phyloP scores from a whole-genome alignment of 2,113 vertebrate genomes.

The Halcyon malimbica region DNA sequence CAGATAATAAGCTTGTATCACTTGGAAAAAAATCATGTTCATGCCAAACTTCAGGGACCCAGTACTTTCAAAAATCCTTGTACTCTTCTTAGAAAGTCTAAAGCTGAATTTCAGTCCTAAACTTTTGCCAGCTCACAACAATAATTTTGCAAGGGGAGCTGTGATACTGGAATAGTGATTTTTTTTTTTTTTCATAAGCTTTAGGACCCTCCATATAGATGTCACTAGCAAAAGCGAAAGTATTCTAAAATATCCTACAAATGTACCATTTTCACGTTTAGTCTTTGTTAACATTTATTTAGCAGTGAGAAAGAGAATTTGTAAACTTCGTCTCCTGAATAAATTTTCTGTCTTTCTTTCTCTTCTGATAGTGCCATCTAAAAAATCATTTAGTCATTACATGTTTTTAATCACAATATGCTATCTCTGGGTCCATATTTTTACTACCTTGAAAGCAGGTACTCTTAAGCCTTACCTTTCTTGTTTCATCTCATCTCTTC shows the following conservation, averaged over 20 bases:
- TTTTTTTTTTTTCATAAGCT: neutral
- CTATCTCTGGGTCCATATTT: neutral
- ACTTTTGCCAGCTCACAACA: neutral
- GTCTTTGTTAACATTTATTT: neutral
- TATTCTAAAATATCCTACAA: neutral
- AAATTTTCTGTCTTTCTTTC: neutral
- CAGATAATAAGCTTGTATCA: neutral
- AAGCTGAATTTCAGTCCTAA: neutral
- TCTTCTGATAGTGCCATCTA: neutral
- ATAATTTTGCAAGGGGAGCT: neutral
- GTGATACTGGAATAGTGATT: neutral
- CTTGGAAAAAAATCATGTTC: neutral
- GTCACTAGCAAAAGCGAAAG: neutral
- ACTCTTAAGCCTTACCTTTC: neutral
- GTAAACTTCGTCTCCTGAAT: neutral
- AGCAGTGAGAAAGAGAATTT: neutral
- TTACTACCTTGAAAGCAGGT: neutral
- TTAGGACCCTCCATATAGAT: neutral
- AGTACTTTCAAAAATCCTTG: neutral
- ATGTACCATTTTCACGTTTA: neutral
- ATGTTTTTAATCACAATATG: neutral
- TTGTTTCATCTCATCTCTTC: neutral
- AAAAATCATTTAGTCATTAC: neutral
- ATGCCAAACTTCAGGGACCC: neutral
- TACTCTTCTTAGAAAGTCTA: neutral